Evolutionary conservation across 2,113 vertebrate genomes (phyloP).

Genomic region (Phaetusa simplex): DNA sequence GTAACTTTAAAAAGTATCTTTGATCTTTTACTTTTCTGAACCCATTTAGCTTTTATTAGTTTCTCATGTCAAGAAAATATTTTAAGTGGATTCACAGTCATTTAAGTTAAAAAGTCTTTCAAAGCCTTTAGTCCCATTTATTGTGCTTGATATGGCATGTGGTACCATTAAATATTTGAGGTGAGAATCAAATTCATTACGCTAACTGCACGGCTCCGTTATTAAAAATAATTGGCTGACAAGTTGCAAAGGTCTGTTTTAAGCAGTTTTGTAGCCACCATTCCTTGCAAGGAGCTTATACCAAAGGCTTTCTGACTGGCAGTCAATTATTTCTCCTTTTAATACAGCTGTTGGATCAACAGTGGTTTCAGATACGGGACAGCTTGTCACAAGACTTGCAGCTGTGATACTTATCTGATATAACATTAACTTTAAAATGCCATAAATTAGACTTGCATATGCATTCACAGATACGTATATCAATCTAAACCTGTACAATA

Average conservation of each 20-base stretch:
- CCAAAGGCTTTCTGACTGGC: not conserved
- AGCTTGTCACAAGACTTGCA: not conserved
- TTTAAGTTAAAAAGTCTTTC: not conserved
- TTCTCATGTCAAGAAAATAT: not conserved
- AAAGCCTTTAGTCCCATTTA: not conserved
- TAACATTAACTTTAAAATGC: not conserved
- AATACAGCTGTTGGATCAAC: constrained; percentile 11
- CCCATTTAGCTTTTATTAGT: not conserved
- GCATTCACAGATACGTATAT: not conserved
- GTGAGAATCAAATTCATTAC: not conserved
- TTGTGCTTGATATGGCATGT: not conserved
- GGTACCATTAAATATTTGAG: not conserved
- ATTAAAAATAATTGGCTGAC: constrained; percentile 14
- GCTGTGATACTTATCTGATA: not conserved
- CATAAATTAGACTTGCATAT: not conserved
- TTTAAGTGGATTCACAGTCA: not conserved
- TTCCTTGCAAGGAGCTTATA: not conserved
- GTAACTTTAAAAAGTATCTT: not conserved
- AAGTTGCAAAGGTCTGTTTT: not conserved
- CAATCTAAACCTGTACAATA: not conserved
- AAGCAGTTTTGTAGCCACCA: not conserved
- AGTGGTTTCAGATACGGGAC: not conserved
- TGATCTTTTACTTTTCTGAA: not conserved
- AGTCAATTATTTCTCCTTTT: not conserved
- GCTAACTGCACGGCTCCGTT: not conserved